A percentile compares a stretch with the other conserved stretches of the same genome.
These are phyloP conservation scores for Isaurus tuberculatus DNA, from an alignment of 92 coral and sea anemone genomes.

Conservation along the genomic window DNA sequence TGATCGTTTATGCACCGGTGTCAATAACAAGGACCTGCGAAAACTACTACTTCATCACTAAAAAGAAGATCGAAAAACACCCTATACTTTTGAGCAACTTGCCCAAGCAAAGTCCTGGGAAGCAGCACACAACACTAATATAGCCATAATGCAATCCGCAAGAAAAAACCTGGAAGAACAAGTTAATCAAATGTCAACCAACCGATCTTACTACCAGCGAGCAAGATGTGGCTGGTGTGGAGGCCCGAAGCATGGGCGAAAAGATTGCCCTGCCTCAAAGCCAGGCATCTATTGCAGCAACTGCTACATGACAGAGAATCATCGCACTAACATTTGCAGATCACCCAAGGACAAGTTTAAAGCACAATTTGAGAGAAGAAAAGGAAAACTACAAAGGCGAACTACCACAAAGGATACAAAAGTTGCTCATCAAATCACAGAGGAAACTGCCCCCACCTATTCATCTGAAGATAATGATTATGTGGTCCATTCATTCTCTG, in stretches of 20 bases:
- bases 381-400: constrained; percentile 22
- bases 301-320: constrained; percentile 46
- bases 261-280: constrained; percentile 47
- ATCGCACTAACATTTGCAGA: constrained; percentile 43
- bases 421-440: constrained; percentile 30
- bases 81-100: constrained; percentile 45
- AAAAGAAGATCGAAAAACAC: constrained; percentile 33
- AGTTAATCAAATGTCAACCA: constrained; percentile 35
- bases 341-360: constrained; percentile 54
- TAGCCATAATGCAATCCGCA: constrained; percentile 15
- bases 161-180: constrained; percentile 26
- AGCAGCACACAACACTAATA: constrained; percentile 52
- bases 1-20: constrained; percentile 35
- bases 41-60: constrained; percentile 47
- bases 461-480: constrained; percentile 37
- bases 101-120: constrained; percentile 50
- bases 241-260: constrained; percentile 38
- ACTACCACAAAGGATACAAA: constrained; percentile 26
- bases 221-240: constrained; percentile 49
- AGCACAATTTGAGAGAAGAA: constrained; percentile 34
- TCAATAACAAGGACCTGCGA: constrained; percentile 32
- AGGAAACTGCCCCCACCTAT: neutral
- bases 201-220: constrained; percentile 9
- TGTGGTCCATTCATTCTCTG: constrained; percentile 37
- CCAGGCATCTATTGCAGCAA: constrained; percentile 50